Conservation (phyloP, 92 coral and sea anemone genomes). For the Epizoanthus scotinus region DNA sequence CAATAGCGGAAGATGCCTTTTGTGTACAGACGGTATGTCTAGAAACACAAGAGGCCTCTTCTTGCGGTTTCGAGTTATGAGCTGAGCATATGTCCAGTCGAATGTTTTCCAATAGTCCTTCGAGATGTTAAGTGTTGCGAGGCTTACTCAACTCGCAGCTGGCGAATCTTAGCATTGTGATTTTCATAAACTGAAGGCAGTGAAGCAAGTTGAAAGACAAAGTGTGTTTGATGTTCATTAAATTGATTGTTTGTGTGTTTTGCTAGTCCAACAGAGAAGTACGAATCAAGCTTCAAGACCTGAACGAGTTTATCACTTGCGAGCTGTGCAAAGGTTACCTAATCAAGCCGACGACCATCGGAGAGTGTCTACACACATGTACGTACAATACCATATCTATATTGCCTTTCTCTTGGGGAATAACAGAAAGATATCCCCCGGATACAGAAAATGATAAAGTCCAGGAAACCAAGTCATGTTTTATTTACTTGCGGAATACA, state of each 20-base stretch:
- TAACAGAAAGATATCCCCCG: conserved; percentile 43
- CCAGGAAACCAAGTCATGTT: conserved; percentile 43
- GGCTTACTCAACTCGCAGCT: conserved; percentile 10
- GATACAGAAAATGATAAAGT: conserved; percentile 38
- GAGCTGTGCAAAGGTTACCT: conserved; percentile 92
- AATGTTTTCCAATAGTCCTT: not conserved
- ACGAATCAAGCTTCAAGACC: conserved; percentile 85
- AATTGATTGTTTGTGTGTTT: conserved; percentile 54
- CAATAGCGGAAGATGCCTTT: conserved; percentile 23
- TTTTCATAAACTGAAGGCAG: not conserved
- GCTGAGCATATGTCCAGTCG: not conserved
- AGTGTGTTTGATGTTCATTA: conserved; percentile 42
- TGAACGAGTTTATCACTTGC: conserved; percentile 88
- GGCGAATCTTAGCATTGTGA: not conserved
- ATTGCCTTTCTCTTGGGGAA: conserved; percentile 28
- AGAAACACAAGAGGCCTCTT: not conserved
- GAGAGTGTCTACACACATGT: conserved; percentile 99
- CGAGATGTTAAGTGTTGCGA: conserved; percentile 9
- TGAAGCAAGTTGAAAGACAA: conserved; percentile 7
- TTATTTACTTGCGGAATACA: conserved; percentile 21
- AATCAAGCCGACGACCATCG: conserved; percentile 95
- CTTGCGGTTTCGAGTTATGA: conserved; percentile 34
- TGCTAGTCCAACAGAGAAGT: conserved; percentile 91
- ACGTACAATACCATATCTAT: conserved; percentile 51
- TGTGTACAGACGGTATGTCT: conserved; percentile 7